Evolutionary conservation across 2,888 invertebrate species (phyloP), one percentile per base, ranked within the genome.

Genomic region (Portevinia maculata): DNA sequence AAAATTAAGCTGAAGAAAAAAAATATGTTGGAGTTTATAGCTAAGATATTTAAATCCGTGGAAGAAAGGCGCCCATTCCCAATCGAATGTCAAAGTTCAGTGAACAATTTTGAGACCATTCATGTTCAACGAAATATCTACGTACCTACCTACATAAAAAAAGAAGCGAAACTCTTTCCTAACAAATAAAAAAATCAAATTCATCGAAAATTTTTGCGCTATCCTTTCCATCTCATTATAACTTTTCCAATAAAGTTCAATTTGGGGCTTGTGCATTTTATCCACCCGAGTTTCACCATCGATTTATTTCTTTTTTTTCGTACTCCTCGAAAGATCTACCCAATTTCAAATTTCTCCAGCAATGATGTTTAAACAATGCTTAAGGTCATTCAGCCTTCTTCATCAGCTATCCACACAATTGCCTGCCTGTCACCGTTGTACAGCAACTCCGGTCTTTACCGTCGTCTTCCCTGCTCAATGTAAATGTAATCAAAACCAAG

Each of bases 401-500:
- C 41, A 21, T 9, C 37, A 24, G 5, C 39, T 8, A 41, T 24
- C 24, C 24, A n/a, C 24, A 37, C 50, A 64, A 30, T 32, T 28
- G 30, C 44, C 15, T 9, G 5, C 41, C 11, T 32, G 30, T 53
- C 19, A 30, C 34, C 32, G 24, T n/a, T n/a, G n/a, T n/a, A 24
- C 24, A 50, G 37, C 37, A 50, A 17, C 65, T 19, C 8, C 28
- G 3, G 53, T 37, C 37, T 7, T 39, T 39, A n/a, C n/a, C n/a
- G 15, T 19, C 11, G 9, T 9, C 4, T 44, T 55, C 41, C 41
- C 60, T 62, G 62, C 64, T 64, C 87, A 87, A 87, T 87, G 87
- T 85, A 89, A 88, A 89, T 87, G 87, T 87, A 88, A 89, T 89
- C 87, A 88, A 87, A 86, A 87, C 86, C 86, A 87, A 85, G 87